Evolutionary conservation across 2,113 vertebrate species (phyloP), one percentile per base, ranked within the genome.

Genomic region (Gambusia holbrooki): DNA sequence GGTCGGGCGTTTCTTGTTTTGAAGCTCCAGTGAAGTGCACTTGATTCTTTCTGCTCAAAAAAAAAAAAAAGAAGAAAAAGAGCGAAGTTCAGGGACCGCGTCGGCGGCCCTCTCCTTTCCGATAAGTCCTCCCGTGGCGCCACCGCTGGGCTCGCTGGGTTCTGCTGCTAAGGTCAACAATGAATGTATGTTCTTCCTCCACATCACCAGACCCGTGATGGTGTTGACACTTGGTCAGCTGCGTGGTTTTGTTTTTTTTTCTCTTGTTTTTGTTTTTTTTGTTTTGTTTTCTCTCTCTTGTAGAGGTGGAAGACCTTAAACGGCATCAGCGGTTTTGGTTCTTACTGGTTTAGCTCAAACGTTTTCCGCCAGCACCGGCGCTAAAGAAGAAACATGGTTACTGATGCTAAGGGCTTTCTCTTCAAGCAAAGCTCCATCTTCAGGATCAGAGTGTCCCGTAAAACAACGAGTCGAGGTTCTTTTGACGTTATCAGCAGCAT

Each of bases 131-230:
- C 25, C 62, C 29, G 62, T 89, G 76, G 85, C 84, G 80, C 81
- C 81, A 67, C 32, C 77, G 35, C 65, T 37, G 85, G 88, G 90
- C 89, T 79, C 27, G 88, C 90, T 90, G 88, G 88, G 88, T 92
- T 93, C 90, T 90, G 92, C 94, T 94, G 93, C 92, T 94, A 92
- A 89, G 89, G 91, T 91, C 88, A 87, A 86, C 75, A 73, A 93
- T 95, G 94, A 95, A 95, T 95, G 94, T 95, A 95, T 92, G 86
- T 80, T 88, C 85, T 80, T 86, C 70, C 86, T 84, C 83, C 71
- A n/a, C 84, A 83, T 85, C 85, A 71, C 73, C 81, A 71, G 71
- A 82, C 58, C 66, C 58, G 81, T 76, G 77, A 81, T 66, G 74
- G 76, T 78, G 72, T 69, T 32, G 73, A 61, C 61, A 40, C 66